phyloP scores from a whole-genome alignment of 2,113 vertebrate genomes.

The Apteryx owenii region DNA sequence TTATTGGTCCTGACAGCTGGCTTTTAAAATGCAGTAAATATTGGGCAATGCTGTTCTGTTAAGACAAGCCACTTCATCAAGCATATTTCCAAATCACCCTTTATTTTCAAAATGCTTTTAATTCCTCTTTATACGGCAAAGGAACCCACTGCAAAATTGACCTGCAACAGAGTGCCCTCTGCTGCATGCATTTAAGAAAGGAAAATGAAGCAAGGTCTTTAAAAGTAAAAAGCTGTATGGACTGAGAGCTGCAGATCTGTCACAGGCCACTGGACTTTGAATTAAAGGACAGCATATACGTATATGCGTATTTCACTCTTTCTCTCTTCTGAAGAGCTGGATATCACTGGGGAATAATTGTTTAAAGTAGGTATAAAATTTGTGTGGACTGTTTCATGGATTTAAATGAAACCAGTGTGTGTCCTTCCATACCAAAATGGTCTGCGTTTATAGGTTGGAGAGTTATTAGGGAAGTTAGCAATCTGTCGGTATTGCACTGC shows the following conservation, averaged over 20 bases:
- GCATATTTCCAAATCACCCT: conserved; percentile 36
- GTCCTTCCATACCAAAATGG: neutral
- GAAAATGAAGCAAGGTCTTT: neutral
- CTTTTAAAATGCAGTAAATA: conserved; percentile 67
- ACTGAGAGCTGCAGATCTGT: neutral
- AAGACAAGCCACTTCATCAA: conserved; percentile 50
- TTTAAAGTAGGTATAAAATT: neutral
- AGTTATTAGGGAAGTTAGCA: neutral
- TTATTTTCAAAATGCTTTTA: conserved; percentile 38
- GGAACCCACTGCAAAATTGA: conserved; percentile 54
- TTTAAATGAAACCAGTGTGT: neutral
- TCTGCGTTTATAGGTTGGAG: neutral
- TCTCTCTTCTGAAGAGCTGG: neutral
- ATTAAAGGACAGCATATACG: neutral
- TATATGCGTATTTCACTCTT: neutral
- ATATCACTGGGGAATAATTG: neutral
- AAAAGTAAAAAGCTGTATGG: neutral
- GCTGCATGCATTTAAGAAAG: conserved; percentile 58
- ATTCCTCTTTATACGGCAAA: neutral
- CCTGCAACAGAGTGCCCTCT: conserved; percentile 77
- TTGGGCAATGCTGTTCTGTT: neutral
- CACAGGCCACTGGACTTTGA: neutral
- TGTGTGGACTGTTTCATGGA: neutral
- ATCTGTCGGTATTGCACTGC: neutral
- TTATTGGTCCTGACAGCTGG: conserved; percentile 41